These are phyloP conservation scores for Ceyx cyanopectus DNA, from an alignment of 2,113 vertebrate genomes.

Conservation along the genomic window DNA sequence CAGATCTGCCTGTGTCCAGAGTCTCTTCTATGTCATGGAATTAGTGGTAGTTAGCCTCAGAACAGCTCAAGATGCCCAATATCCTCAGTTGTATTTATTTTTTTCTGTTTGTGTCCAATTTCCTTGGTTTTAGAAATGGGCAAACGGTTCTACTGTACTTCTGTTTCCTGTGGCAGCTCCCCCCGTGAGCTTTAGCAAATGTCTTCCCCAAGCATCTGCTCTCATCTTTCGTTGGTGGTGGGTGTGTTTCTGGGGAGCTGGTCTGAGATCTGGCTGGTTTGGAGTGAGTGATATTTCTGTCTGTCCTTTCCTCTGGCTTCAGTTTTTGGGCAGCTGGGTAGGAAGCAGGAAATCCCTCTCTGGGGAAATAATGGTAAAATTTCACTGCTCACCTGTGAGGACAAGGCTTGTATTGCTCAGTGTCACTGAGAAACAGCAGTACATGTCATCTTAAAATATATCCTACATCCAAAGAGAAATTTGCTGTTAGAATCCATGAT, in stretches of 20 bases:
- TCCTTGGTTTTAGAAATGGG: not conserved
- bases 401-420: not conserved
- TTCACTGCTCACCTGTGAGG: not conserved
- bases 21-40: not conserved
- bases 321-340: not conserved
- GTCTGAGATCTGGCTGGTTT: not conserved
- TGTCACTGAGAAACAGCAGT: not conserved
- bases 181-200: not conserved
- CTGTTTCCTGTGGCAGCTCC: not conserved
- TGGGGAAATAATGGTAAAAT: not conserved
- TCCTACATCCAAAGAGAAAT: not conserved
- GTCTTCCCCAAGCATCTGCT: fast-evolving
- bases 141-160: not conserved
- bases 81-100: not conserved
- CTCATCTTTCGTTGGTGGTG: not conserved
- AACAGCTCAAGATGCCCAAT: not conserved
- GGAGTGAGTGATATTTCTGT: not conserved
- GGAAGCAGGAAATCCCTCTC: not conserved
- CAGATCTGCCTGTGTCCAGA: not conserved
- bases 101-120: not conserved
- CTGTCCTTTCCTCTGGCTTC: not conserved
- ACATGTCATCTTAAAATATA: not conserved
- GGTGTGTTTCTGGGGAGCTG: not conserved
- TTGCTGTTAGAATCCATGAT: not conserved
- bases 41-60: not conserved